Percentiles rank a stretch among this genome's conserved stretches.
Evolutionary conservation across 2,888 invertebrate genomes (phyloP).

Genomic region (Sthenelais limicola): DNA sequence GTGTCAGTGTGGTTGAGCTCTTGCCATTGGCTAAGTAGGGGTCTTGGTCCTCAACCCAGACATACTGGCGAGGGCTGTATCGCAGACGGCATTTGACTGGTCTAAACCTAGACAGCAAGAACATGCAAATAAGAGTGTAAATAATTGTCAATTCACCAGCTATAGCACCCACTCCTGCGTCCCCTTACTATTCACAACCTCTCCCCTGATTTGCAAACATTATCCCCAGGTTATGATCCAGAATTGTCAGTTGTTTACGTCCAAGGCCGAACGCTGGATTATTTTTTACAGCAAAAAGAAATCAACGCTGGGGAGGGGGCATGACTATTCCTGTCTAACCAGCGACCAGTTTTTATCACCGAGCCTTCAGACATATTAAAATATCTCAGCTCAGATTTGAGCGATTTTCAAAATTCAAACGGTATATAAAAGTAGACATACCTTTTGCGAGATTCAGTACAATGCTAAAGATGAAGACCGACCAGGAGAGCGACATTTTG

Average conservation of each 20-base stretch:
- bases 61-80: too few species aligned
- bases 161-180: too few species aligned
- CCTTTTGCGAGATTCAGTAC: background rate
- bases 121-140: too few species aligned
- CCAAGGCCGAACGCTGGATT: too few species aligned
- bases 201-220: background rate
- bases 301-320: background rate
- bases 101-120: too few species aligned
- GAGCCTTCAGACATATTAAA: constrained; percentile 3
- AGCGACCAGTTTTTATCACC: constrained; percentile 1
- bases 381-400: background rate
- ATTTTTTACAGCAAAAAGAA: too few species aligned
- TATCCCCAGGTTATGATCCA: background rate
- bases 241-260: background rate
- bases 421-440: constrained; percentile 4
- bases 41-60: too few species aligned
- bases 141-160: too few species aligned
- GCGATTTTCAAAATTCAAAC: background rate
- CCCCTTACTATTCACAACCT: too few species aligned
- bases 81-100: too few species aligned
- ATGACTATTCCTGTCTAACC: constrained; percentile 17
- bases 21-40: too few species aligned
- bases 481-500: constrained; percentile 15
- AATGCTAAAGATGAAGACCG: background rate
- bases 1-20: too few species aligned